These are phyloP conservation scores for Gymnocephalus cernua DNA, from an alignment of 2,113 vertebrate genomes.

Conservation along the genomic window DNA sequence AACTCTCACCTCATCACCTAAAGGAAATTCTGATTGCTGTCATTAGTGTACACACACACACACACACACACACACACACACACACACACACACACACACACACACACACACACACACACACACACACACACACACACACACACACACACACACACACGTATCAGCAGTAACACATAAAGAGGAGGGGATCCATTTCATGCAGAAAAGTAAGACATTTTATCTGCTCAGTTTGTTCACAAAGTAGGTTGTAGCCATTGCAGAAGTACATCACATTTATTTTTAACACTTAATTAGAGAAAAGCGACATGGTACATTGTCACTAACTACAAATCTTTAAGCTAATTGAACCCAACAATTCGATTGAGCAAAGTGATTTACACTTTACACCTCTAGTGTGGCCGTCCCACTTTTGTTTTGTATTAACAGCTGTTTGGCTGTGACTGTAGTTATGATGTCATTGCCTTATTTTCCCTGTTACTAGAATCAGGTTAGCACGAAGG, in stretches of 20 bases:
- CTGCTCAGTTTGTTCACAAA: not conserved
- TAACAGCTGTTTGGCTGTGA: not conserved
- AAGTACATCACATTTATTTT: not conserved
- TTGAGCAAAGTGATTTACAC: not conserved
- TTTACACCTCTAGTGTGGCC: not conserved
- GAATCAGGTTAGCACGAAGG: not conserved
- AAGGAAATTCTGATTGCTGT: constrained; percentile 76
- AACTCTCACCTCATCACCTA: constrained; percentile 75
- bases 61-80: constrained; percentile 19
- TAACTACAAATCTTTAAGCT: not conserved
- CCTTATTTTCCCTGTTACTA: not conserved
- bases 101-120: constrained; percentile 23
- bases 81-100: constrained; percentile 38
- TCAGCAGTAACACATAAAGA: not conserved
- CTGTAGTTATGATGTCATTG: not conserved
- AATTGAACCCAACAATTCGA: not conserved
- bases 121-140: constrained; percentile 13
- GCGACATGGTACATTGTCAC: not conserved
- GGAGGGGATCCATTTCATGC: not conserved
- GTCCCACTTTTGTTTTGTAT: not conserved
- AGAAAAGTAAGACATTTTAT: constrained; percentile 12
- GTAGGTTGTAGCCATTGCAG: not conserved
- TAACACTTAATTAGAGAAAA: not conserved
- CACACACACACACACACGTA: too few species aligned
- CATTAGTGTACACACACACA: constrained; percentile 63